These are phyloP conservation scores for Acronicta psi DNA, from an alignment of 2,888 invertebrate species.

Conservation along the genomic window DNA sequence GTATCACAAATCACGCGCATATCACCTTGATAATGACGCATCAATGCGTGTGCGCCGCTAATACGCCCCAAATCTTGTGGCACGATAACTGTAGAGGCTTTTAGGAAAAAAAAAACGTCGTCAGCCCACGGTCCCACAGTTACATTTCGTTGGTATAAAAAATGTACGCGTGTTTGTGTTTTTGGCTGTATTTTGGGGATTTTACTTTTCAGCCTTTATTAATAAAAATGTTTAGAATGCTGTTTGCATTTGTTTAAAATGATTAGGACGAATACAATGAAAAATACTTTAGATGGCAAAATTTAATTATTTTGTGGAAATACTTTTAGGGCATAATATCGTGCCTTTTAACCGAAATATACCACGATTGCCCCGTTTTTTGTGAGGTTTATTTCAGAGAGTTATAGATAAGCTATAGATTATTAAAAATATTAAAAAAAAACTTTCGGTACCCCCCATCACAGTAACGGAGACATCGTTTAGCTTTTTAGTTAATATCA, in stretches of 20 bases:
- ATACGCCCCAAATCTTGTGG: slow-evolving; percentile 49
- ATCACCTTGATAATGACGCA: slow-evolving; percentile 55
- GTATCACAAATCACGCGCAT: slow-evolving; percentile 39
- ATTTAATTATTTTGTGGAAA: neutral
- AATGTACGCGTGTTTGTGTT: slow-evolving; percentile 39
- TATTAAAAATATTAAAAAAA: too few relatives aligned
- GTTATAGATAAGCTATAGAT: too few relatives aligned
- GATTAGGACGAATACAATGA: too few relatives aligned
- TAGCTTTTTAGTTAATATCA: slow-evolving; percentile 31
- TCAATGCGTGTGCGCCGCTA: slow-evolving; percentile 53
- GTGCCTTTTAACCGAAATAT: too few relatives aligned
- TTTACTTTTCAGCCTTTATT: too few relatives aligned
- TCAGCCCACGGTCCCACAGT: slow-evolving; percentile 36
- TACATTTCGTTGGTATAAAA: slow-evolving; percentile 23
- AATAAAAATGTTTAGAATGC: too few relatives aligned
- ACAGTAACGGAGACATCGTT: slow-evolving; percentile 16
- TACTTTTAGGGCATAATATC: neutral
- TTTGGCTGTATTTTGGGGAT: slow-evolving; percentile 9
- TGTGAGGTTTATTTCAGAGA: too few relatives aligned
- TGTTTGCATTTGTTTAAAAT: too few relatives aligned
- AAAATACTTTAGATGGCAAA: too few relatives aligned
- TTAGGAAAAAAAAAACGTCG: slow-evolving; percentile 47
- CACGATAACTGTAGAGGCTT: slow-evolving; percentile 54
- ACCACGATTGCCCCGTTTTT: too few relatives aligned
- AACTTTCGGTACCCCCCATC: too few relatives aligned